Percentiles rank a stretch among this genome's conserved stretches.
Evolutionary conservation across 1,140 invertebrate species (phyloP).

Genomic region (Sarcophaga bullata): DNA sequence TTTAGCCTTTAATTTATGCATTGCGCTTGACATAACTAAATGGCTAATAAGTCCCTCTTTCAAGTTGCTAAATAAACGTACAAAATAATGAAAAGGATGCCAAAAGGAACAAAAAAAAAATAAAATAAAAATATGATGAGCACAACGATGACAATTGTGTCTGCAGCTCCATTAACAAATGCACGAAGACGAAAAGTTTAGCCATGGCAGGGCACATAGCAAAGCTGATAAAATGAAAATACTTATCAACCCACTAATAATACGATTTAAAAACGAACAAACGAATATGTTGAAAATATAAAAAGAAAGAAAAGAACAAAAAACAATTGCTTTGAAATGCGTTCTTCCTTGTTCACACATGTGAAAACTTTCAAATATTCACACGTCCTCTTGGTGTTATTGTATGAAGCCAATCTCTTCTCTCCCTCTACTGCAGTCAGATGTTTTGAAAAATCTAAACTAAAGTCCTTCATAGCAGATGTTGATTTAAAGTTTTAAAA

Average conservation of each 20-base stretch:
- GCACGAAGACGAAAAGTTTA: not conserved
- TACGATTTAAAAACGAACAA: not conserved
- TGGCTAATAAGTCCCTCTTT: constrained; percentile 17
- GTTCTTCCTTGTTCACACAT: constrained; percentile 1
- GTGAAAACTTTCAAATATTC: constrained; percentile 4
- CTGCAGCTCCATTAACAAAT: not conserved
- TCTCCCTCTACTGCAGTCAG: no score
- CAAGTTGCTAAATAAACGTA: not conserved
- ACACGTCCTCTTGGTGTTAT: not conserved
- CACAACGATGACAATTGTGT: not conserved
- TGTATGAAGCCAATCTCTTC: no score
- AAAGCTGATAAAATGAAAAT: not conserved
- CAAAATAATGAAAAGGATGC: not conserved
- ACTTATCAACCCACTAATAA: not conserved
- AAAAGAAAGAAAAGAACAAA: not conserved
- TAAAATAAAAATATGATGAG: not conserved
- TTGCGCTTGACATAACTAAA: constrained; percentile 21
- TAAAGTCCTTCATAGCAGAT: no score
- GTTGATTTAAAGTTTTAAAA: no score
- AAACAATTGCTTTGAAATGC: not conserved
- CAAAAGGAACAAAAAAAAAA: not conserved
- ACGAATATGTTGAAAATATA: not conserved
- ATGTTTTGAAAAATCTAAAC: no score
- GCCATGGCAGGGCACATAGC: no score
- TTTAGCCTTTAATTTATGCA: constrained; percentile 26